Percentiles rank a stretch among this genome's conserved stretches.
These are phyloP conservation scores for Lampris incognitus DNA, from an alignment of 2,113 vertebrate species.

Conservation along the genomic window DNA sequence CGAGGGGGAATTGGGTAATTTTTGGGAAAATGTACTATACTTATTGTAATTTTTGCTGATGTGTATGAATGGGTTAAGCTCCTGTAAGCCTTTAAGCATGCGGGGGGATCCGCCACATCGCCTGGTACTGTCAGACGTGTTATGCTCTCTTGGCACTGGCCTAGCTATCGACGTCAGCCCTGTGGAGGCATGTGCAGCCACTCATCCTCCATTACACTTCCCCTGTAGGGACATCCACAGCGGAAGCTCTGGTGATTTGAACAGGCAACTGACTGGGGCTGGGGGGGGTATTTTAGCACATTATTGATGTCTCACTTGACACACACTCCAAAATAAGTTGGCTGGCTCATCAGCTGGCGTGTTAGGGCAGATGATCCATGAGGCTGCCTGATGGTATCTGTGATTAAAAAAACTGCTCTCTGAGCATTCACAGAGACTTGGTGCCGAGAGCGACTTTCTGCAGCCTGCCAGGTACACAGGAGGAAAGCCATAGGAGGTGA, in stretches of 20 bases:
- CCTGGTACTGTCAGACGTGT: slow-evolving; percentile 19
- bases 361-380: slow-evolving; percentile 56
- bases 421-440: slow-evolving; percentile 38
- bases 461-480: not conserved
- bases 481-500: slow-evolving; percentile 15
- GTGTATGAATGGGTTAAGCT: not conserved
- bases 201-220: slow-evolving; percentile 40
- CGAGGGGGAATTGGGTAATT: too few species aligned
- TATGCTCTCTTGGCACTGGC: slow-evolving; percentile 26
- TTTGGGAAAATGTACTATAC: too few species aligned
- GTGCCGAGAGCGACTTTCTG: not conserved
- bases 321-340: slow-evolving; percentile 40
- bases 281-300: slow-evolving; percentile 38
- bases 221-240: slow-evolving; percentile 11
- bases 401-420: slow-evolving; percentile 1
- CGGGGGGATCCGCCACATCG: not conserved
- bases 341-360: slow-evolving; percentile 27
- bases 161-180: slow-evolving; percentile 25
- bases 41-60: too few species aligned
- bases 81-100: not conserved
- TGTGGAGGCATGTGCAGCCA: slow-evolving; percentile 4
- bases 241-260: slow-evolving; percentile 24
- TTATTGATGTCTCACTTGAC: slow-evolving; percentile 59
- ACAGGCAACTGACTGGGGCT: not conserved
- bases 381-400: slow-evolving; percentile 35